Evolutionary conservation across 2,888 invertebrate species (phyloP).

Genomic region (Dioctria linearis): DNA sequence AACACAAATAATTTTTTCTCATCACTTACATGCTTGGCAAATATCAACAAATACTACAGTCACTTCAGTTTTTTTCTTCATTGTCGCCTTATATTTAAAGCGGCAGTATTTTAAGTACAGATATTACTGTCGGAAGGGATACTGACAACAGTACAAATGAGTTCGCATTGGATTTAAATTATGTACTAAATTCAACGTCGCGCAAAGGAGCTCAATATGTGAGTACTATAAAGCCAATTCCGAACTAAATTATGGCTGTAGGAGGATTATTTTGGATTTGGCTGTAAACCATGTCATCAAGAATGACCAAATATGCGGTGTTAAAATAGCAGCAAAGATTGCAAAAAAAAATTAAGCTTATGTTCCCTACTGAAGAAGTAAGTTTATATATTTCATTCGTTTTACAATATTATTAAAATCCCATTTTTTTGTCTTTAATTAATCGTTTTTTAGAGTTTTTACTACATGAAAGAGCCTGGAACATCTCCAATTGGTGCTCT

Average conservation of each 20-base stretch:
- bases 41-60: not conserved
- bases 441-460: too few relatives aligned
- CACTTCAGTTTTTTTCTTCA: not conserved
- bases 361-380: conserved; percentile 1
- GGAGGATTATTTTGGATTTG: not conserved
- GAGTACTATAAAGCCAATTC: not conserved
- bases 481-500: too few relatives aligned
- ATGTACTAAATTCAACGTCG: not conserved
- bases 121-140: not conserved
- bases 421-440: too few relatives aligned
- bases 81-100: not conserved
- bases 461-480: too few relatives aligned
- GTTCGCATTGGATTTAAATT: not conserved
- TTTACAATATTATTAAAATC: too few relatives aligned
- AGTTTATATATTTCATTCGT: not conserved
- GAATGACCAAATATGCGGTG: not conserved
- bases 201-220: not conserved
- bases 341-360: not conserved
- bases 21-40: not conserved
- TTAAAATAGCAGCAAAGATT: not conserved
- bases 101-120: not conserved
- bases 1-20: not conserved
- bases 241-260: not conserved
- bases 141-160: not conserved
- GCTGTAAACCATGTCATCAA: not conserved